A percentile compares a stretch with the other conserved stretches of the same genome.
phyloP scores from a whole-genome alignment of 2,797 vertebrate species.

The Epinephelus malabaricus region DNA sequence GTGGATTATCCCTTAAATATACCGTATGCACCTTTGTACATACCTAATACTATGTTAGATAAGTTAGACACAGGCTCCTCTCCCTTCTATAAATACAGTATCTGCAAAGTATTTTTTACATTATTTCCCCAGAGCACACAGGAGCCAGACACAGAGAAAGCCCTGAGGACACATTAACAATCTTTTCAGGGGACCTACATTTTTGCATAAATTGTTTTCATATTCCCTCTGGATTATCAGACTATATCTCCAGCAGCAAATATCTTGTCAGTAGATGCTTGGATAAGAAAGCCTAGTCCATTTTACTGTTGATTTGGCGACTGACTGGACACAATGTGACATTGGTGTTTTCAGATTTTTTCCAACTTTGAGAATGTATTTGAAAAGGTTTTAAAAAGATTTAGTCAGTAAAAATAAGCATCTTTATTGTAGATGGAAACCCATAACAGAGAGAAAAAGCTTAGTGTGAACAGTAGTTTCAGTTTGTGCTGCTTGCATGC shows the following conservation, averaged over 20 bases:
- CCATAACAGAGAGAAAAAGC: no score
- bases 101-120: neutral
- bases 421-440: no score
- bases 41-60: neutral
- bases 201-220: constrained; percentile 4
- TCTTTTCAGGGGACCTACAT: constrained; percentile 5
- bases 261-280: neutral
- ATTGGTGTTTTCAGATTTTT: no score
- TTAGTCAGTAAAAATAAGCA: no score
- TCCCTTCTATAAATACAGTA: constrained; percentile 6
- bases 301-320: constrained; percentile 1
- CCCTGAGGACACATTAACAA: constrained; percentile 7
- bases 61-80: neutral
- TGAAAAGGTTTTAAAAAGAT: no score
- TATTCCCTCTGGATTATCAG: constrained; percentile 15
- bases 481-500: no score
- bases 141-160: constrained; percentile 1
- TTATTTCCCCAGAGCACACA: constrained; percentile 1
- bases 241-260: constrained; percentile 39
- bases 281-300: constrained; percentile 9
- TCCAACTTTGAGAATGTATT: no score
- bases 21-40: neutral
- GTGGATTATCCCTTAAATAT: neutral
- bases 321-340: no score
- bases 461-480: no score